Conservation (phyloP, 2,888 invertebrate genomes). For the Conus canariensis region DNA sequence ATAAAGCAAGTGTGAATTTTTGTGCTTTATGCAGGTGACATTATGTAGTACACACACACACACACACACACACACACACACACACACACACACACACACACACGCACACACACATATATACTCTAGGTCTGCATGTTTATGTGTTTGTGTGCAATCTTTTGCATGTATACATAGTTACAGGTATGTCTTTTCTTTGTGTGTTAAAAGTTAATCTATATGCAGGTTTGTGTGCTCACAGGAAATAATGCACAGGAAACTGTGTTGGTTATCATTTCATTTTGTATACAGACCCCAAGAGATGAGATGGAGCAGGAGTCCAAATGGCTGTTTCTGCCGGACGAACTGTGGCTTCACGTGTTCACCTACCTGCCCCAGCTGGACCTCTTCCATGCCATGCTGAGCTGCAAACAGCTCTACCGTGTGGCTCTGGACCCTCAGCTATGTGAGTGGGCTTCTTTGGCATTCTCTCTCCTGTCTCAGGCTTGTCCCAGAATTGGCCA, state of each 20-base stretch:
- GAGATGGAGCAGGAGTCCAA: constrained; percentile 69
- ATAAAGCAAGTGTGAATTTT: too few species aligned
- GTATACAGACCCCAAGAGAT: constrained; percentile 68
- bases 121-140: too few species aligned
- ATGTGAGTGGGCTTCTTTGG: constrained; percentile 52
- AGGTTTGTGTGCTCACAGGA: too few species aligned
- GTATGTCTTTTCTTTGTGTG: too few species aligned
- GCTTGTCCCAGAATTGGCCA: too few species aligned
- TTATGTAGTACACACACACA: too few species aligned
- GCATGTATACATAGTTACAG: neutral
- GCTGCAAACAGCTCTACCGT: constrained; percentile 71
- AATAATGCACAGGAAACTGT: neutral
- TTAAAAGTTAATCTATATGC: too few species aligned
- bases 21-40: too few species aligned
- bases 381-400: constrained; percentile 63
- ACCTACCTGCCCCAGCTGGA: constrained; percentile 68
- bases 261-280: neutral
- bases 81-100: too few species aligned
- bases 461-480: too few species aligned
- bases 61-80: too few species aligned
- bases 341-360: constrained; percentile 73
- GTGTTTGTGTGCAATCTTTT: neutral
- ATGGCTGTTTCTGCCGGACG: constrained; percentile 77
- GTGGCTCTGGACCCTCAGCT: constrained; percentile 73
- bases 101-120: too few species aligned